Conservation (phyloP, 2,888 invertebrate genomes). For the Trimorus sp. region DNA sequence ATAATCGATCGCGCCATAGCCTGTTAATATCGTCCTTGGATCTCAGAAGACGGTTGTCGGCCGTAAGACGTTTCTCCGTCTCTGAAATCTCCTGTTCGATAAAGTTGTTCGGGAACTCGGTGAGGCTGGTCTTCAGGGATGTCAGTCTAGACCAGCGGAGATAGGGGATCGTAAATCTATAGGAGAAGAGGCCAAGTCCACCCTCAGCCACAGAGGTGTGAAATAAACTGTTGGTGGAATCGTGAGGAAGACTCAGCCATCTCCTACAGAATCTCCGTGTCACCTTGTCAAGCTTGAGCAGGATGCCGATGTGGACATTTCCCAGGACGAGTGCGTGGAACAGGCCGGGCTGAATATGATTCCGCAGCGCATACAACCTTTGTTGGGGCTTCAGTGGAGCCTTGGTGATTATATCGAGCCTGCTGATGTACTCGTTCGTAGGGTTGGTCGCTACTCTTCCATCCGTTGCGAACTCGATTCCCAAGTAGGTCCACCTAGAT, state of each 20-base stretch:
- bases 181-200: background rate
- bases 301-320: background rate
- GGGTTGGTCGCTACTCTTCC: background rate
- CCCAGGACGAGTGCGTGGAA: background rate
- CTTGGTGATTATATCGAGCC: slow-evolving; percentile 51
- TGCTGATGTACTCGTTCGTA: no score
- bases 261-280: background rate
- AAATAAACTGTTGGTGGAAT: background rate
- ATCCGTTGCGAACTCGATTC: slow-evolving; percentile 26
- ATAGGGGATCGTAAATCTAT: background rate
- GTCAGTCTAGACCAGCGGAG: background rate
- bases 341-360: background rate
- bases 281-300: slow-evolving; percentile 4
- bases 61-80: background rate
- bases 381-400: slow-evolving; percentile 66
- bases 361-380: slow-evolving; percentile 40
- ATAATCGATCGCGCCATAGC: slow-evolving; percentile 7
- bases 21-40: background rate
- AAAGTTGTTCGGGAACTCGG: background rate
- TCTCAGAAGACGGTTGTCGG: background rate
- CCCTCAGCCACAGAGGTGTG: slow-evolving; percentile 6
- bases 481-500: slow-evolving; percentile 37
- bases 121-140: background rate
- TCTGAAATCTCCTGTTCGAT: background rate
- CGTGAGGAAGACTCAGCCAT: slow-evolving; percentile 7